Base-by-base conservation (phyloP, 2,888 invertebrate species). In the Cistogaster globosa region DNA sequence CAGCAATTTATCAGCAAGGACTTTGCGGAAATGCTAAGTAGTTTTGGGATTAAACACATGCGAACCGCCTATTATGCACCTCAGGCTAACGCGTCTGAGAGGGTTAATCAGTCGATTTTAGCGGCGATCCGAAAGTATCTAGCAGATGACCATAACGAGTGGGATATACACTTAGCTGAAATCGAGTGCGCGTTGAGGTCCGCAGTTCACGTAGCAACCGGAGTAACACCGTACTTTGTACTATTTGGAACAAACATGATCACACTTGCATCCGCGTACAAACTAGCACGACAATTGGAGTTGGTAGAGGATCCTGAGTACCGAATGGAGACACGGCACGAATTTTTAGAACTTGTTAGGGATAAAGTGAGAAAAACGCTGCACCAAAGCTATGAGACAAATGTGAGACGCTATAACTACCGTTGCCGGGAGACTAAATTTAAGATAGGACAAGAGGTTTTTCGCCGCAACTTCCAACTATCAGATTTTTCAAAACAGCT, bases 1-100 rank as follows among this genome's bases (percentile, higher is more conserved):
- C n/a, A n/a, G n/a, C n/a, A n/a, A 63, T 62, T 62, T 20, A 12
- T 38, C 0, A 42, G 62, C 38, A 62, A 62, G n/a, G 62, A 62
- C 8, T 62, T 62, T 14, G 20, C 8, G 5, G 42, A 38, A 7
- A 7, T 42, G 3, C 18, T 62, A 8, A 2, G 2, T 0, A 42
- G 38, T 18, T 62, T 62, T 20, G 62, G 62, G 3, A 62, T 62
- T 0, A 20, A 62, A 2, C 62, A 62, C 42, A 12, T 38, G 16
- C 36, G 38, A 18, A 62, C 62, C 1, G 62, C 38, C 11, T 14
- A n/a, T 9, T 62, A 62, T 12, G 62, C 42, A 6, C n/a, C 62
- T 42, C 36, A 36, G 36, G 36, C 36, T 6, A 36, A 36, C 8
- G 36, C 36, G 16, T 36, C 36, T 3, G 62, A 36, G 36, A 2